Evolutionary conservation across 2,113 vertebrate species (phyloP), one percentile per base, ranked within the genome.

Genomic region (Charina bottae): DNA sequence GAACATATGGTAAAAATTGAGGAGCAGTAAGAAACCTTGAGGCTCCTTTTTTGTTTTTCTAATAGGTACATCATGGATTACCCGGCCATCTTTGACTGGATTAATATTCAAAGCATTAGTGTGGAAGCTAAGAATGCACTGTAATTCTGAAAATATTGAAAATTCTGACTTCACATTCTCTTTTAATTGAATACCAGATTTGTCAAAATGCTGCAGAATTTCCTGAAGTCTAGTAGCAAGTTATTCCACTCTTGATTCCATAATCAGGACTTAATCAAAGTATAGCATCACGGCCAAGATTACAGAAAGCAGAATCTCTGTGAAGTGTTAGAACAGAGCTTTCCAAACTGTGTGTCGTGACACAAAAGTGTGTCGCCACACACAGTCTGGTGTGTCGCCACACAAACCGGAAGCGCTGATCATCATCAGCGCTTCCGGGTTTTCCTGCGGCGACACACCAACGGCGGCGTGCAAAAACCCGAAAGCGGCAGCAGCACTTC

Each of bases 241-340:
- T 59, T 23, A 42, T 19, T 88, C 28, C 10, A 78, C 37, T 28
- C 13, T 78, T 56, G 24, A 78, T 68, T 28, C 87, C 13, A 42
- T 59, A 60, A 60, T 89, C 23, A 89, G 72, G 28, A 83, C 55
- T 83, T 56, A 72, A 89, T 84, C 55, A 89, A 89, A 89, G 24
- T 89, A 89, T 68, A 84, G 87, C 26, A 89, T 19, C 2, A 92
- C 23, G 15, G 6, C n/a, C 33, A 78, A 37, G 15, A 37, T 78
- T 78, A 2, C 68, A 21, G 37, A 37, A 78, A 78, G 33, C 55
- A 89, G 91, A 78, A 83, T 84, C 26, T 92, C 87, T 58, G 68
- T 91, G 55, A 92, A 64, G n/a, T 62, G 53, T 53, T 92, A 37
- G 49, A 84, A 84, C n/a, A n/a, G n/a, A n/a, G n/a, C n/a, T n/a